phyloP scores from a whole-genome alignment of 1,140 invertebrate species.

The Drosophila willistoni region DNA sequence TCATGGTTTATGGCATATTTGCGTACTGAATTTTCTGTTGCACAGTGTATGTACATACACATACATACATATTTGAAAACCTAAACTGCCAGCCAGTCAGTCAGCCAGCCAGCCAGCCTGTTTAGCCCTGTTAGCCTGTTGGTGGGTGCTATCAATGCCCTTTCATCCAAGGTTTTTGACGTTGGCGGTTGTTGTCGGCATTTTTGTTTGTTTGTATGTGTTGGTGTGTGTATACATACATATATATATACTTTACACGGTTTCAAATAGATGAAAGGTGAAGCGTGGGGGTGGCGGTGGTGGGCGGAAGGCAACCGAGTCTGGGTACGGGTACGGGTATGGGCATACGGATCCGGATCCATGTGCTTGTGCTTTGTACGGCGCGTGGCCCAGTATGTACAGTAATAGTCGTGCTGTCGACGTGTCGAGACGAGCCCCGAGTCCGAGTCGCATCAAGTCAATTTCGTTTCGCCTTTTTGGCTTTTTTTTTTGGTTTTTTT shows the following conservation, averaged over 20 bases:
- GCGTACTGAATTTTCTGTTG: neutral
- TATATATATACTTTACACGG: neutral
- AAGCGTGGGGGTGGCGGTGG: neutral
- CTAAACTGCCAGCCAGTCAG: neutral
- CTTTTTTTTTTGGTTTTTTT: neutral
- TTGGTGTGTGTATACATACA: neutral
- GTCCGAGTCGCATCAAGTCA: conserved; percentile 62
- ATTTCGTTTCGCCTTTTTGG: conserved; percentile 9
- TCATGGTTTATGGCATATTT: no score
- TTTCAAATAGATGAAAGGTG: neutral
- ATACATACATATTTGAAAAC: neutral
- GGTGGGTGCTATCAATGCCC: conserved; percentile 10
- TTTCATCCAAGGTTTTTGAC: conserved; percentile 14
- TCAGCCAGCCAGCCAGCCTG: neutral
- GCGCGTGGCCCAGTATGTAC: conserved; percentile 45
- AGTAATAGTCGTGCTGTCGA: conserved; percentile 76
- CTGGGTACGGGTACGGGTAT: no score
- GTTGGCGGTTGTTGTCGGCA: conserved; percentile 5
- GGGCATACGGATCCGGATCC: neutral
- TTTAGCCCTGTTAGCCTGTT: neutral
- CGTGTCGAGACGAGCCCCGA: conserved; percentile 62
- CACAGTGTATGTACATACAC: neutral
- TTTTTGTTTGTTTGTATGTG: neutral
- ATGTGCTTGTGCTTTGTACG: conserved; percentile 36
- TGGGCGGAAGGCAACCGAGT: no score